Evolutionary conservation across 2,113 vertebrate genomes (phyloP), one percentile per base, ranked within the genome.

Genomic region (Haplochromis vanheusdeni): DNA sequence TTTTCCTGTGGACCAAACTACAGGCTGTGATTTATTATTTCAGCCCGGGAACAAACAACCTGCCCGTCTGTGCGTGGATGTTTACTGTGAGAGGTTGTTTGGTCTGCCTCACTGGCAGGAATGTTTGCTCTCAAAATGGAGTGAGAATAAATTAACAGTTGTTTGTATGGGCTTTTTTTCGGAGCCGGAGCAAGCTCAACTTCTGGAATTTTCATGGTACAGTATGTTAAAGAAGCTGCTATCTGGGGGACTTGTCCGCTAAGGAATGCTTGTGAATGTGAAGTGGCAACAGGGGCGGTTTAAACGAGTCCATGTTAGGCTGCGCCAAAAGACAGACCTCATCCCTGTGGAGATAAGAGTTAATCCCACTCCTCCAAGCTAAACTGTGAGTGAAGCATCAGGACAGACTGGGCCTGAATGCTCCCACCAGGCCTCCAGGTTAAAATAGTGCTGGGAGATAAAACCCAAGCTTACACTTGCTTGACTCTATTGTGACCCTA

Each of bases 331-430:
- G 87, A 89, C 92, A 91, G 92, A 86, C 83, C 55, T 45, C 42
- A 47, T 87, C 88, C 91, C 79, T 82, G 91, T 13, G 83, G 85
- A 94, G 94, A 96, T 95, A 95, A 95, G 89, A 93, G 58, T 77
- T 95, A 94, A 95, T 95, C 92, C 91, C 68, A 81, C 56, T 82
- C 73, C 91, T 91, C 84, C 80, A 88, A 89, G 81, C 81, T 42
- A 87, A 92, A 92, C 89, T 93, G 92, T 90, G 89, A 92, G 87
- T 84, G 86, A 92, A 58, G 89, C 90, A 90, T 90, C 89, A 55
- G 62, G 90, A 92, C 88, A 94, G 87, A 87, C 89, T 55, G 33
- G 86, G 84, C 56, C 56, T 11, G 55, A 82, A 89, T 13, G 56
- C 62, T 86, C 62, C 58, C 45, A 79, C 81, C 82, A 90, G 90